Evolutionary conservation across 2,113 vertebrate genomes (phyloP), one percentile per base, ranked within the genome.

Genomic region (Peromyscus californicus): DNA sequence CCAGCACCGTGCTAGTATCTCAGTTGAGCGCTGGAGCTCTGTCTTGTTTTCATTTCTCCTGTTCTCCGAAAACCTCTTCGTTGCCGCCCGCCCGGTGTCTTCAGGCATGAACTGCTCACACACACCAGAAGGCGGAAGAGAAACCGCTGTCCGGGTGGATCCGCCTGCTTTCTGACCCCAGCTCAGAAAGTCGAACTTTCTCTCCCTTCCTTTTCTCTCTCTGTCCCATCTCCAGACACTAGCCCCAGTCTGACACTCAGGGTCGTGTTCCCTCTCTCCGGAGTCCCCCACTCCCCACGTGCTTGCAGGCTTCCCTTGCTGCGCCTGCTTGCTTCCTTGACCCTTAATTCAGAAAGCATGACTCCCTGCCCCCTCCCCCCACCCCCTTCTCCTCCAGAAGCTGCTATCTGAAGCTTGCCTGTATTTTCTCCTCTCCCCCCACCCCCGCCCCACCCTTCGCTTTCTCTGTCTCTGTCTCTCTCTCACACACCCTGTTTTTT

Each of bases 361-460:
- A 57, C 8, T 7, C 29, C 8, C 8, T 1, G 16, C 15, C 1
- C 6, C 15, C 12, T 45, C 13, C 10, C 4, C 33, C 39, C 67
- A 15, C 17, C 26, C 36, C 9, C 51, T 45, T 36, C 26, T 70
- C 6, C 67, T 24, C 48, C 16, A 22, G 67, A 51, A 88, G 65
- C 85, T n/a, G 21, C 48, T 9, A 36, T 88, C 21, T 54, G 45
- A 22, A n/a, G 22, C 85, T 70, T 70, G 45, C 21, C 24, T 70
- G 48, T 36, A 7, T 42, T 78, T 15, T 78, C 11, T n/a, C 10
- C 36, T 7, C 10, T 4, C 4, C 10, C 21, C 3, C 29, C 42
- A 1, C 2, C 61, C 3, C 29, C 26, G 7, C 12, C 54, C 54
- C 7, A 15, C 54, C 54, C 12, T 4, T 63, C 61, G 8, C 15